Conservation (phyloP, 2,113 vertebrate genomes). For the Paramormyrops kingsleyae region DNA sequence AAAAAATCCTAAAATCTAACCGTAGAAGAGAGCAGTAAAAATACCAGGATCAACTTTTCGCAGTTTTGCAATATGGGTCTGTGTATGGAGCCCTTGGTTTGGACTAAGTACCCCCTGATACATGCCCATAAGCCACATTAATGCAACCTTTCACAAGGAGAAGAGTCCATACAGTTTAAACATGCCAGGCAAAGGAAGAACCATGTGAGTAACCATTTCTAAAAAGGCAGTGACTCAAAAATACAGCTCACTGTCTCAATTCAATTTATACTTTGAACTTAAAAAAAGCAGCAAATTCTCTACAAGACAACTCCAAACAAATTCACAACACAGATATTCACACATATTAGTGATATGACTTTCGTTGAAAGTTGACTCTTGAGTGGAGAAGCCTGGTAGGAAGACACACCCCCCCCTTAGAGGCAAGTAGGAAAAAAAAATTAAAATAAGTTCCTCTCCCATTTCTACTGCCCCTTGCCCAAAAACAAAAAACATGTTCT, state of each 20-base stretch:
- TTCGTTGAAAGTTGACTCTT: conserved; percentile 77
- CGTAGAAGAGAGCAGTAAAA: background rate
- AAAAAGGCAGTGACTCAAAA: conserved; percentile 50
- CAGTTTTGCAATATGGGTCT: background rate
- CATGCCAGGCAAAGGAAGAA: conserved; percentile 27
- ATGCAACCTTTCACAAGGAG: conserved; percentile 30
- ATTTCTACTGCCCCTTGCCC: background rate
- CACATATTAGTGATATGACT: conserved; percentile 65
- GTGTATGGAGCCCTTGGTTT: background rate
- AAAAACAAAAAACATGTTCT: background rate
- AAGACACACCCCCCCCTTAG: conserved; percentile 57
- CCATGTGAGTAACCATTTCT: background rate
- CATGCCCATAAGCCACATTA: conserved; percentile 47
- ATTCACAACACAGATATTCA: conserved; percentile 33
- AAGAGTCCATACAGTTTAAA: conserved; percentile 41
- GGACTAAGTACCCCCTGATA: conserved; percentile 30
- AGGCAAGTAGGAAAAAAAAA: conserved; percentile 45
- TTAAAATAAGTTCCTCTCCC: background rate
- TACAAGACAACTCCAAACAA: conserved; percentile 43
- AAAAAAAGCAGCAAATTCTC: conserved; percentile 24
- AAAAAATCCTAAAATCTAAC: background rate
- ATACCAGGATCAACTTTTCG: background rate
- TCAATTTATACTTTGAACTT: conserved; percentile 55
- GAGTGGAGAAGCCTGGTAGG: conserved; percentile 57
- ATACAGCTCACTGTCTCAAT: conserved; percentile 48